phyloP scores from a whole-genome alignment of 1,140 invertebrate genomes.

The Antheraea pernyi region DNA sequence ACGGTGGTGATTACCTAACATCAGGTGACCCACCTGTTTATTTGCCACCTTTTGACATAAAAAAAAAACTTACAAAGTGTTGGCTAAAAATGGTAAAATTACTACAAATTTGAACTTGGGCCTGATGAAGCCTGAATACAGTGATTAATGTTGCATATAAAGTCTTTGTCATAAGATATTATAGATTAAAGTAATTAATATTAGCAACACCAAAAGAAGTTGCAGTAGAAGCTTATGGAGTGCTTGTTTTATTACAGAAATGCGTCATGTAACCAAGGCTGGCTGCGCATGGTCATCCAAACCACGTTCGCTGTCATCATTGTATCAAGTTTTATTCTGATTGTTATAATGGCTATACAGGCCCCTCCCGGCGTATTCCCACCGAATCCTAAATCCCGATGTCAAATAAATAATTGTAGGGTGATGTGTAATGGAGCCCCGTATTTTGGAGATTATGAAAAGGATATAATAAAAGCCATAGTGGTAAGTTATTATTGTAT shows the following conservation, averaged over 20 bases:
- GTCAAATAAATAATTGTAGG: constrained; percentile 30
- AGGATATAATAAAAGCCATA: constrained; percentile 40
- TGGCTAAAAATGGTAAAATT: no score
- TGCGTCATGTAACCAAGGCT: constrained; percentile 58
- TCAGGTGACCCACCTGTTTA: no score
- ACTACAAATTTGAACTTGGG: no score
- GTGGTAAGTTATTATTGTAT: constrained; percentile 32
- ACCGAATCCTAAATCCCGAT: constrained; percentile 15
- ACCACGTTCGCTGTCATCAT: constrained; percentile 50
- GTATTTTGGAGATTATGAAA: constrained; percentile 38
- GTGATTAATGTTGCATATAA: no score
- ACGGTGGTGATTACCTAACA: no score
- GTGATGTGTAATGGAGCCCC: constrained; percentile 44
- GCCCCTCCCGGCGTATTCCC: background rate
- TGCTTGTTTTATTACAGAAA: constrained; percentile 34
- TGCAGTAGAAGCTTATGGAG: no score
- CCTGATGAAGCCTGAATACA: no score
- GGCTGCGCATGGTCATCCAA: constrained; percentile 54
- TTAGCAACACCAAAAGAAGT: no score
- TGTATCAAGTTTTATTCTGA: constrained; percentile 60
- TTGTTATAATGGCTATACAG: constrained; percentile 44
- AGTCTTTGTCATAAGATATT: no score
- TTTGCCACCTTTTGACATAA: no score
- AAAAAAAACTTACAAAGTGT: no score
- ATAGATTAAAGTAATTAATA: no score